Base-by-base conservation (phyloP, 2,113 vertebrate species). In the Eurypyga helias region DNA sequence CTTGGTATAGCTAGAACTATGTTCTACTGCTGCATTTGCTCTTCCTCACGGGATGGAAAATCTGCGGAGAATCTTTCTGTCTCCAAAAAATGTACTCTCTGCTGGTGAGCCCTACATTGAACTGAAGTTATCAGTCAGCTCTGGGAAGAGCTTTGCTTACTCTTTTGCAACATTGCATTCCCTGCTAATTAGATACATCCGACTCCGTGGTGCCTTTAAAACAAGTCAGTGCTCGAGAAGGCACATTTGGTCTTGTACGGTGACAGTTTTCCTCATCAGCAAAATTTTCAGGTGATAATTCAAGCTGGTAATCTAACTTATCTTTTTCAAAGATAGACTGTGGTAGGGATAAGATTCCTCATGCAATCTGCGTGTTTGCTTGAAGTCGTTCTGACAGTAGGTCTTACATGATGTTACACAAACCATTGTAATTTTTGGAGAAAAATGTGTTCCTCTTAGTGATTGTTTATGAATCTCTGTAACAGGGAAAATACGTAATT, bases 111-210 rank as follows among this genome's bases (percentile, higher is more conserved):
- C 60, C 75, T 73, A 25, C 20, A 7, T 10, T 95, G 86, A 91
- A 71, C 61, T 93, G 4, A 49, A 91, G 51, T 89, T 97, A 96
- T 93, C 89, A 93, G 65, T 54, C 78, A 77, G 87, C 92, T 75
- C 83, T 94, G 89, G 90, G 89, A 97, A 96, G 54, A 45, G 49
- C 86, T 98, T 95, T 97, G 87, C 89, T 96, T 97, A 96, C 79
- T 96, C 91, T 97, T 96, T 95, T 95, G 97, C 94, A 94, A 96
- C 82, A 80, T 60, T 94, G 80, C 97, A 96, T 97, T 98, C 97
- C 87, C 77, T 95, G 81, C 92, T 97, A 97, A 97, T 98, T 97
- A 95, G 96, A 95, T 88, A 52, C 46, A 89, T 95, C 91, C 73
- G 92, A 95, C 95, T 93, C 69, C n/a, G 48, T 97, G 97, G 95